Percentiles rank a stretch among this genome's conserved stretches.
These are phyloP conservation scores for Porites cylindrica DNA, from an alignment of 92 coral and sea anemone species.

Conservation along the genomic window DNA sequence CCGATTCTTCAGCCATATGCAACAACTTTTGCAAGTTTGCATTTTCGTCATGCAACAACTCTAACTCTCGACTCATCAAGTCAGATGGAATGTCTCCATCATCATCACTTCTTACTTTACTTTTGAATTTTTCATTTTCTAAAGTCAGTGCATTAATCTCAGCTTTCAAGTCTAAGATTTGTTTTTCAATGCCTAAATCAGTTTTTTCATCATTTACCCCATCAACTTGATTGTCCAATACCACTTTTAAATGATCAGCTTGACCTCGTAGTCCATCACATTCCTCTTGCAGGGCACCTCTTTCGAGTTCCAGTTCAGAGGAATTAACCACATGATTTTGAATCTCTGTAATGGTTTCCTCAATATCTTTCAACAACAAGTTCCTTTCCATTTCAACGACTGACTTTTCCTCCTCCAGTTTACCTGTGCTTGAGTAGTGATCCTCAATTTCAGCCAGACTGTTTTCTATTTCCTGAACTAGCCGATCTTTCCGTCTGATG, in stretches of 20 bases:
- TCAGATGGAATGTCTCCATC: conserved; percentile 36
- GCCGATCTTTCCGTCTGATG: conserved; percentile 76
- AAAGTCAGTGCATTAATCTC: conserved; percentile 68
- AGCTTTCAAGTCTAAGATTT: conserved; percentile 65
- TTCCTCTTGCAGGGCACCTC: conserved; percentile 76
- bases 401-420: conserved; percentile 75
- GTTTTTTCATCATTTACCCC: conserved; percentile 42
- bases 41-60: conserved; percentile 71
- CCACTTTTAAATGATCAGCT: conserved; percentile 67
- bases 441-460: conserved; percentile 89
- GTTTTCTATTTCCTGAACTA: conserved; percentile 86
- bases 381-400: conserved; percentile 78
- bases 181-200: conserved; percentile 48
- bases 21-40: conserved; percentile 78
- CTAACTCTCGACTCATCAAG: conserved; percentile 48
- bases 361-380: conserved; percentile 74
- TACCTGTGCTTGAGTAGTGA: conserved; percentile 63
- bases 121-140: conserved; percentile 71
- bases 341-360: conserved; percentile 78
- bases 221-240: conserved; percentile 46
- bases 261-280: conserved; percentile 76
- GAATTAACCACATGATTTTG: conserved; percentile 86
- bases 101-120: conserved; percentile 18
- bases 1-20: conserved; percentile 87
- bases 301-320: conserved; percentile 75